phyloP scores from a whole-genome alignment of 2,797 vertebrate species.

The Orestias chungarensis region DNA sequence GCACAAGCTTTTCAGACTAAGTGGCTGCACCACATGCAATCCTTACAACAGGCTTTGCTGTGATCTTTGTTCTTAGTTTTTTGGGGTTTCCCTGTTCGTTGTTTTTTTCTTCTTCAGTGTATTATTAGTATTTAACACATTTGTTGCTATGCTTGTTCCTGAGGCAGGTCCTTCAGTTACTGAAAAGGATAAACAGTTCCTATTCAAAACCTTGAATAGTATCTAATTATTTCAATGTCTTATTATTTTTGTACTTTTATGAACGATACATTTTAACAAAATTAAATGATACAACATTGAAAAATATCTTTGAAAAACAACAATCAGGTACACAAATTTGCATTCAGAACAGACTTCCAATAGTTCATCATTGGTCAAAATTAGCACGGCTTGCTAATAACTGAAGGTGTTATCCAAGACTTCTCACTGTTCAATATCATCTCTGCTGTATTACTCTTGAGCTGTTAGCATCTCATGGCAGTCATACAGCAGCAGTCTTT shows the following conservation, averaged over 20 bases:
- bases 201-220: no score
- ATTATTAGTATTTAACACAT: neutral
- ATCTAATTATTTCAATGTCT: no score
- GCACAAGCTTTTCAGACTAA: neutral
- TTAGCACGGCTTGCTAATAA: neutral
- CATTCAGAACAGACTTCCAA: neutral
- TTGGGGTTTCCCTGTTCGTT: neutral
- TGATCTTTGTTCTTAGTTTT: neutral
- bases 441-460: no score
- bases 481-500: no score
- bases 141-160: neutral
- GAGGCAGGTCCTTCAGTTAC: neutral
- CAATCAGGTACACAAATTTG: neutral
- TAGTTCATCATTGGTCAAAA: neutral
- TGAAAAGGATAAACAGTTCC: neutral
- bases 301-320: neutral
- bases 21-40: neutral
- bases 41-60: neutral
- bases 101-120: neutral
- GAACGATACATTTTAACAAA: no score
- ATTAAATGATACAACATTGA: no score
- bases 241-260: no score
- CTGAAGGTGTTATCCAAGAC: neutral
- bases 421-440: no score
- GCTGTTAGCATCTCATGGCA: no score